Evolutionary conservation across 2,888 invertebrate genomes (phyloP).

Genomic region (Yponomeuta plumbellus): DNA sequence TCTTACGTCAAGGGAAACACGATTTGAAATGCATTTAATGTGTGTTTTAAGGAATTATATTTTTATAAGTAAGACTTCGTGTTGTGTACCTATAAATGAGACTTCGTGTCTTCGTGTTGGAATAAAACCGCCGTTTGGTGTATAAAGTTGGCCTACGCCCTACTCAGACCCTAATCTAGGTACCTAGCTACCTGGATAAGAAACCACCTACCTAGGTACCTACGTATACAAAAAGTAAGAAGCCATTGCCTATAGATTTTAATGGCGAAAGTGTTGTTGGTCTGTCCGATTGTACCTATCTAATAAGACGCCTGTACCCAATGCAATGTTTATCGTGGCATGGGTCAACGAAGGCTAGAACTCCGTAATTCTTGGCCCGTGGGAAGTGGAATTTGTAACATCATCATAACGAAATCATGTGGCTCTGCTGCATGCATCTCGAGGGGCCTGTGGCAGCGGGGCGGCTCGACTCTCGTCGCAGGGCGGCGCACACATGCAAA

Average conservation of each 20-base stretch:
- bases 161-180: too few species aligned
- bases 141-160: too few species aligned
- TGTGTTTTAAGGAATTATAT: too few species aligned
- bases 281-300: background rate
- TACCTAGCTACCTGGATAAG: too few species aligned
- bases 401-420: conserved; percentile 12
- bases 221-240: background rate
- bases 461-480: conserved; percentile 29
- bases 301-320: too few species aligned
- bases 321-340: background rate
- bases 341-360: background rate
- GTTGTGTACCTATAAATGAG: too few species aligned
- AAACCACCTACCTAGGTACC: too few species aligned
- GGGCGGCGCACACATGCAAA: conserved; percentile 53
- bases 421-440: conserved; percentile 14
- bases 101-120: too few species aligned
- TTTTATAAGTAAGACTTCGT: too few species aligned
- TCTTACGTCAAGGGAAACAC: too few species aligned
- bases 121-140: too few species aligned
- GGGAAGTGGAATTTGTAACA: background rate
- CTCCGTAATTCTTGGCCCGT: background rate
- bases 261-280: background rate
- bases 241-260: background rate
- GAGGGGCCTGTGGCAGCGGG: conserved; percentile 27
- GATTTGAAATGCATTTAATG: too few species aligned